These are phyloP conservation scores for Sylvietta virens DNA, from an alignment of 2,113 vertebrate genomes.

Conservation along the genomic window DNA sequence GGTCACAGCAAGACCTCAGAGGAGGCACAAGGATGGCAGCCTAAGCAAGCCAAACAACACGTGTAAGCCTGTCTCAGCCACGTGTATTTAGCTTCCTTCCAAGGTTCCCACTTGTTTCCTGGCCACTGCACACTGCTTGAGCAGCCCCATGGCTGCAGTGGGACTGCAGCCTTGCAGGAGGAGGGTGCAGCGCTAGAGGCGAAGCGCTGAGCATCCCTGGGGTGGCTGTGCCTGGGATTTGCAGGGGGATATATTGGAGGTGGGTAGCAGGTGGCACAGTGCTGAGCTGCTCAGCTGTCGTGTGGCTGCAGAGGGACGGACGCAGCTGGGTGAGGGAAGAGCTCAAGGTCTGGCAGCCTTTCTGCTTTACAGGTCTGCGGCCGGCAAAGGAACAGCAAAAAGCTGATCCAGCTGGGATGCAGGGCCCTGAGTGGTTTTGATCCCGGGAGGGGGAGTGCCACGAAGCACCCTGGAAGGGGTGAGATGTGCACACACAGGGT, in stretches of 20 bases:
- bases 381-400: neutral
- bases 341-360: neutral
- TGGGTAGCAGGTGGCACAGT: constrained; percentile 75
- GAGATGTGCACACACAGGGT: neutral
- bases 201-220: neutral
- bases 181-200: neutral
- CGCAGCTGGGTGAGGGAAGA: constrained; percentile 64
- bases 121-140: fast-evolving
- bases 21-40: neutral
- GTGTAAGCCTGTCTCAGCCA: fast-evolving
- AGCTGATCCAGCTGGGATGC: neutral
- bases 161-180: neutral
- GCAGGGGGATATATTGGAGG: neutral
- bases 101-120: neutral
- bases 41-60: neutral
- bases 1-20: fast-evolving
- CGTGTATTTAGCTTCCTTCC: neutral
- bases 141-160: fast-evolving
- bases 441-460: neutral
- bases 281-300: constrained; percentile 76
- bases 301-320: constrained; percentile 49
- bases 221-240: neutral
- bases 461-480: neutral
- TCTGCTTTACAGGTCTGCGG: constrained; percentile 30
- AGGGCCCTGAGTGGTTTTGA: neutral